A percentile compares a stretch with the other conserved stretches of the same genome.
Evolutionary conservation across 2,888 invertebrate species (phyloP).

Genomic region (Yponomeuta evonymella): DNA sequence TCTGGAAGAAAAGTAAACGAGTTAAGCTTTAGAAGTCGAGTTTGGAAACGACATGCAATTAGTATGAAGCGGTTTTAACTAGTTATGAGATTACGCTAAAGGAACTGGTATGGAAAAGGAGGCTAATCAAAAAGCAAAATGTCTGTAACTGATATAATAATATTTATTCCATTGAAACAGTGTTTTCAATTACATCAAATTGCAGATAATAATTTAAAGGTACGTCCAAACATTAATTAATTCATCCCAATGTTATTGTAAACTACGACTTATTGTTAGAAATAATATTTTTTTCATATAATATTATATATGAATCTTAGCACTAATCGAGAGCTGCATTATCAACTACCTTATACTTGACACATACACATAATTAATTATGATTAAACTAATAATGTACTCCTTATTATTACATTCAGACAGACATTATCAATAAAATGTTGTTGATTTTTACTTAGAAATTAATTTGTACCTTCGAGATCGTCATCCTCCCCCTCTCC

Average conservation of each 20-base stretch:
- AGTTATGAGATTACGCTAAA: neutral
- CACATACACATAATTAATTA: slow-evolving; percentile 5
- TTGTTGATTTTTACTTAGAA: neutral
- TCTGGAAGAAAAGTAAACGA: slow-evolving; percentile 52
- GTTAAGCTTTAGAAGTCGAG: neutral
- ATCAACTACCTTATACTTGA: neutral
- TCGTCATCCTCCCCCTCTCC: slow-evolving; percentile 81
- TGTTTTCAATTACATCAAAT: slow-evolving; percentile 2
- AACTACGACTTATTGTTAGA: slow-evolving; percentile 1
- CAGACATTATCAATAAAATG: neutral
- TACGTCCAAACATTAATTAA: slow-evolving; percentile 1
- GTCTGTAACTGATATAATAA: slow-evolving; percentile 3
- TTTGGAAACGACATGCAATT: neutral
- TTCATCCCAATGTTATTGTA: neutral
- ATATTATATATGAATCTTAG: neutral
- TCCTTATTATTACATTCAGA: neutral
- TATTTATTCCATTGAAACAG: neutral
- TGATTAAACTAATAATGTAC: slow-evolving; percentile 2
- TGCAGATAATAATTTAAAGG: neutral
- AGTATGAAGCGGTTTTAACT: neutral
- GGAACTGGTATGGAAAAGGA: neutral
- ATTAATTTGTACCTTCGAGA: slow-evolving; percentile 65
- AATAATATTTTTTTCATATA: neutral
- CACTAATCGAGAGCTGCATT: slow-evolving; percentile 4
- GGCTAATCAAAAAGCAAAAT: slow-evolving; percentile 1